Evolutionary conservation across 1,140 invertebrate species (phyloP), one percentile per base, ranked within the genome.

Genomic region (Heliconius congener): DNA sequence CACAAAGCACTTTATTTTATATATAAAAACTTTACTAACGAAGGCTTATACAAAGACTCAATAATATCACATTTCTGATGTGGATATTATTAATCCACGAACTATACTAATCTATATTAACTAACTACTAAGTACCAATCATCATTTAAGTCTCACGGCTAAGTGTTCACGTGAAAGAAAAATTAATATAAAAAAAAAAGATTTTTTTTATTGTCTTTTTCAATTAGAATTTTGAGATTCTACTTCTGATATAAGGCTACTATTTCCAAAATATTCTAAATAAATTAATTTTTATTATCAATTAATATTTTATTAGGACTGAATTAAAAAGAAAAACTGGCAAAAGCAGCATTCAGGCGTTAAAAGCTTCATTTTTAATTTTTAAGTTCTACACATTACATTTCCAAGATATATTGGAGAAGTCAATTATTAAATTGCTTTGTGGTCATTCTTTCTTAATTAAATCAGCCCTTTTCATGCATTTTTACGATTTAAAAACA

Each of bases 11-110:
- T 94, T 91, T 92, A 88, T 91, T 91, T 66, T 66, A 66, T 66
- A 66, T 90, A 82, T 88, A 88, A 90, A 90, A 88, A 82, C 82
- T 83, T 87, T 83, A 85, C 87, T 88, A 91, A 89, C 75, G 79
- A 82, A 90, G 83, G 85, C 88, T 94, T 90, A 92, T 94, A 94
- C 89, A 93, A 95, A 94, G 93, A 95, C 92, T 94, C 92, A 95
- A 95, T 95, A 95, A 95, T 95, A 95, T 95, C 94, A 95, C 94
- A 95, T 95, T 94, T 95, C 94, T 95, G 85, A 95, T 95, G 94
- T 95, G 93, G 93, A 95, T 95, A 95, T 95, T 95, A 95, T 93
- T 74, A 90, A 94, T 94, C 93, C 93, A 94, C 93, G 84, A 80
- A 90, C 90, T 94, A 94, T 85, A 73, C 90, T 93, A 93, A 70